Evolutionary conservation across 2,888 invertebrate species (phyloP).

Genomic region (Gymnosoma rotundatum): DNA sequence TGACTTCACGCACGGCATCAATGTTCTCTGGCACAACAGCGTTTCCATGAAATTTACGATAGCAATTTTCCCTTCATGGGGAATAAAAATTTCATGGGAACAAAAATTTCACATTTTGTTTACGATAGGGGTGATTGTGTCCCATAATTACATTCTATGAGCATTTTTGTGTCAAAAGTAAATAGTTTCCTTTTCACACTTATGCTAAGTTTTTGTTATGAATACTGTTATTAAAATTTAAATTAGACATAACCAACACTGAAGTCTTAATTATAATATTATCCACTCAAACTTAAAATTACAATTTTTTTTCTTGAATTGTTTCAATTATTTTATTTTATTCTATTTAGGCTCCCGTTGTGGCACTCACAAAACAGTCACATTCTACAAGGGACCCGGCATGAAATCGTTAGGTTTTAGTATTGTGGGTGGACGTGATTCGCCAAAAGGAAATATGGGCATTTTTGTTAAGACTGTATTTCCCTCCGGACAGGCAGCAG

Average conservation of each 20-base stretch:
- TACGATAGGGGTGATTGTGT: no score
- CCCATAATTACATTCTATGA: no score
- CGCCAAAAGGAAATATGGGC: constrained; percentile 93
- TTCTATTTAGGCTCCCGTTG: constrained; percentile 75
- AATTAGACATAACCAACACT: not conserved
- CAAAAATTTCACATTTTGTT: no score
- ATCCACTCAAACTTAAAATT: no score
- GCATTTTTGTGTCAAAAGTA: no score
- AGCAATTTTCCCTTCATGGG: no score
- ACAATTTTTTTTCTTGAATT: not conserved
- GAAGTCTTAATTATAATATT: not conserved
- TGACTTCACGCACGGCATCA: no score
- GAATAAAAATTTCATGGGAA: no score
- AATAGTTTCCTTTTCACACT: no score
- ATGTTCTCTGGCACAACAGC: no score
- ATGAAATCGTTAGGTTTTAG: constrained; percentile 94
- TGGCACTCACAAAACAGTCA: constrained; percentile 81
- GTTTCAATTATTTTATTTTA: not conserved
- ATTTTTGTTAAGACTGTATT: constrained; percentile 95
- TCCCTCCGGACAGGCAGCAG: constrained; percentile 92
- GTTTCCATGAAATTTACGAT: no score
- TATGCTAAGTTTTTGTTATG: not conserved
- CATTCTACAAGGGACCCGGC: constrained; percentile 91
- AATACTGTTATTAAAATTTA: not conserved
- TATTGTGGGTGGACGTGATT: constrained; percentile 94